phyloP scores from a whole-genome alignment of 1,140 invertebrate genomes.

The Drosophila ogumai region DNA sequence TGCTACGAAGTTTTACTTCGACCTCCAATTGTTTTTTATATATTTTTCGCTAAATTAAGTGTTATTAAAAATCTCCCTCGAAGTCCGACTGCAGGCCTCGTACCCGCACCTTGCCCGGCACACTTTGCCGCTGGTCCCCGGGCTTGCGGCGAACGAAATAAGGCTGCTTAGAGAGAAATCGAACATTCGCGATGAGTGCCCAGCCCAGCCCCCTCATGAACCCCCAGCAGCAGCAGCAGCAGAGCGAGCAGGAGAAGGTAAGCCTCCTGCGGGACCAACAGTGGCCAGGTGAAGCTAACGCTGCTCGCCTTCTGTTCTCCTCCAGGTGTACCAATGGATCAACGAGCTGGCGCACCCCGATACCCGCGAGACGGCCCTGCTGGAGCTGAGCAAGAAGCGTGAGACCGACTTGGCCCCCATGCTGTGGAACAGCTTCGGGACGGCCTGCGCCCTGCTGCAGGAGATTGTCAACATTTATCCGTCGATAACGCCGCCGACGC shows the following conservation, averaged over 20 bases:
- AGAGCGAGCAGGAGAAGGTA: conserved; percentile 80
- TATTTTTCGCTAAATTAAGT: background rate
- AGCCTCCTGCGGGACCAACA: background rate
- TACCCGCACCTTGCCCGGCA: background rate
- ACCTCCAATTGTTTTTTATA: background rate
- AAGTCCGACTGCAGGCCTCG: background rate
- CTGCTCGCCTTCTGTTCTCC: background rate
- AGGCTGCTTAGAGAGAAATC: background rate
- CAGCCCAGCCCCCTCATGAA: conserved; percentile 79
- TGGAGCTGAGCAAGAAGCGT: conserved; percentile 98
- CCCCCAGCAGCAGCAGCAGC: conserved; percentile 65
- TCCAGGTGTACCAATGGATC: conserved; percentile 87
- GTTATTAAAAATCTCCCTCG: background rate
- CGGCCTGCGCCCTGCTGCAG: conserved; percentile 97
- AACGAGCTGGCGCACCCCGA: conserved; percentile 97
- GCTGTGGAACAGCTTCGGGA: conserved; percentile 99
- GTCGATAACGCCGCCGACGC: conserved; percentile 97
- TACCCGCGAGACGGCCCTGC: conserved; percentile 97
- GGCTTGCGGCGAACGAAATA: background rate
- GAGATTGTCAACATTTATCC: conserved; percentile 99
- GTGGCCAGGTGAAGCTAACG: background rate
- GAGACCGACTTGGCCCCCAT: conserved; percentile 98
- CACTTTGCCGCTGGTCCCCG: background rate
- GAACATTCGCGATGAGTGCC: conserved; percentile 65
- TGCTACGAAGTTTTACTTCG: background rate